phyloP scores from a whole-genome alignment of 1,140 invertebrate species.

The Magallana angulata region DNA sequence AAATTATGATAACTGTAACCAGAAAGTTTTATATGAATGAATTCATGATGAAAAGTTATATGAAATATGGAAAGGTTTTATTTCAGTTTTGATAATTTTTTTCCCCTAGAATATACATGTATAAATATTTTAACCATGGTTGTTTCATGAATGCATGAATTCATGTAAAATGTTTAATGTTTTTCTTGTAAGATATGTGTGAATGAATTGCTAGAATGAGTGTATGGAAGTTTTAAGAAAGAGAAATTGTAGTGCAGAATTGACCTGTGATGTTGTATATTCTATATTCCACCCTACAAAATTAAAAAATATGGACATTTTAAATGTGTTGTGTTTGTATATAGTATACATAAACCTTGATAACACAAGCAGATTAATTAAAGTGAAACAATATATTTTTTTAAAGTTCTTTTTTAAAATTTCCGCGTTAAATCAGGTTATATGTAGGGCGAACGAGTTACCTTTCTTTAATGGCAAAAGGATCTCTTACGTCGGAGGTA shows the following conservation, averaged over 20 bases:
- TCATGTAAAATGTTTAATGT: conserved; percentile 1
- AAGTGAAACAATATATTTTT: too few relatives aligned
- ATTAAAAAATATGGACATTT: neutral
- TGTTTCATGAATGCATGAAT: conserved; percentile 6
- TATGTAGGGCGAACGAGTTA: neutral
- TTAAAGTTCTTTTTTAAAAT: neutral
- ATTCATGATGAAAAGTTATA: too few relatives aligned
- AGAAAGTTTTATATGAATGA: too few relatives aligned
- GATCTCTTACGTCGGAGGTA: neutral
- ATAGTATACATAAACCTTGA: neutral
- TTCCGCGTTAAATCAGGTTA: neutral
- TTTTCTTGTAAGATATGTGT: conserved; percentile 13
- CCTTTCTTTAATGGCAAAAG: neutral
- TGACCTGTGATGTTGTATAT: conserved; percentile 28
- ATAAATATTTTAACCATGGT: neutral
- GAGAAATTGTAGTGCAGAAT: conserved; percentile 16
- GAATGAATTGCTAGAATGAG: neutral
- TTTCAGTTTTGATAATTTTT: too few relatives aligned
- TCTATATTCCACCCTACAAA: conserved; percentile 27
- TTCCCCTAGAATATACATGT: too few relatives aligned
- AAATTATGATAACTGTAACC: too few relatives aligned
- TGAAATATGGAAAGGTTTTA: too few relatives aligned
- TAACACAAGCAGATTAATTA: too few relatives aligned
- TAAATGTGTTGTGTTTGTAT: neutral
- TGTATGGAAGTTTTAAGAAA: neutral